These are phyloP conservation scores for Xylophagus ater DNA, from an alignment of 2,888 invertebrate species.

Conservation along the genomic window DNA sequence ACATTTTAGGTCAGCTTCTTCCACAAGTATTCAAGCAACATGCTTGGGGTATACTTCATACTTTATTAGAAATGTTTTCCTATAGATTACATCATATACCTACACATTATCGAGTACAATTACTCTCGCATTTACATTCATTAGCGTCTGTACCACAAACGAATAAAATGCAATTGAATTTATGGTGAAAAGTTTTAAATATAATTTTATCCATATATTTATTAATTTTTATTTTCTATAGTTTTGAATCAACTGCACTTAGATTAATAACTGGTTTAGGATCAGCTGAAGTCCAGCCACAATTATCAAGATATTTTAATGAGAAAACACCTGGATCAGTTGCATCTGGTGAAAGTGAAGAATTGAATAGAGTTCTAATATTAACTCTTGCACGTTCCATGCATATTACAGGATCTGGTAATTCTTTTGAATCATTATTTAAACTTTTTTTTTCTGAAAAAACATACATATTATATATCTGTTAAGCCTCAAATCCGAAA, in stretches of 20 bases:
- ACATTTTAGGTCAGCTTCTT: slow-evolving; percentile 59
- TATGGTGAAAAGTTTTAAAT: slow-evolving; percentile 56
- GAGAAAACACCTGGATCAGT: slow-evolving; percentile 65
- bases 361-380: slow-evolving; percentile 85
- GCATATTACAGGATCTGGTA: slow-evolving; percentile 77
- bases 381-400: slow-evolving; percentile 86
- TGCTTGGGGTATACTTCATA: slow-evolving; percentile 93
- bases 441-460: neutral
- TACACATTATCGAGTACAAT: slow-evolving; percentile 86
- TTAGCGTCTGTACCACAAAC: slow-evolving; percentile 86
- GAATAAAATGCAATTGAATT: slow-evolving; percentile 87
- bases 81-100: slow-evolving; percentile 94
- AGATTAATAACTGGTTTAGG: slow-evolving; percentile 80
- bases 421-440: neutral
- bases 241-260: slow-evolving; percentile 80
- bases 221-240: slow-evolving; percentile 20
- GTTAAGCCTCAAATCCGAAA: too few relatives aligned
- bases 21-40: slow-evolving; percentile 87
- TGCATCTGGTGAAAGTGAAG: slow-evolving; percentile 89
- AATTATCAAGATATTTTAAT: slow-evolving; percentile 79
- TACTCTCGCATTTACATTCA: slow-evolving; percentile 83
- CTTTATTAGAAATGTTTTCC: slow-evolving; percentile 91
- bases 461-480: neutral
- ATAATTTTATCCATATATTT: slow-evolving; percentile 1
- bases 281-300: slow-evolving; percentile 90